Evolutionary conservation across 2,888 invertebrate genomes (phyloP), one percentile per base, ranked within the genome.

Genomic region (Eretmocerus hayati): DNA sequence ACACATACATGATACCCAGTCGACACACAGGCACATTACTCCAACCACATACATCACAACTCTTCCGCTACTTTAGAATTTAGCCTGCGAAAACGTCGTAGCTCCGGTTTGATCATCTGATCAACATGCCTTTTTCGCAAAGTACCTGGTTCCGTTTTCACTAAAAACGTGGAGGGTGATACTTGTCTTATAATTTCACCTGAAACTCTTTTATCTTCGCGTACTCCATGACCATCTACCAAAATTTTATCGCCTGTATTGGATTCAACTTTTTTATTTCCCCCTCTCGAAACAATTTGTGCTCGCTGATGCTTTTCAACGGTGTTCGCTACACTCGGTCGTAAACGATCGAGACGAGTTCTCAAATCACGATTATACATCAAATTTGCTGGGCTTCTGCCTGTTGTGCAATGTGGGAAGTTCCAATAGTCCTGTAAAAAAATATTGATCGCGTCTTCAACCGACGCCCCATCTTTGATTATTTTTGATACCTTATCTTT

Each of bases 341-440:
- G 36, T 15, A 48, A 19, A 2, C 40, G 26, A 41, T 56, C 55
- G 15, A 58, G 56, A 8, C 55, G 23, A 13, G 57, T 56, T 47
- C 55, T 44, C 22, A 52, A 13, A 1, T 58, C 52, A 8, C 56
- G 40, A 2, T 53, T 50, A 16, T 43, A 59, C 52, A 56, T 53
- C 8, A 56, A 8, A 9, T 37, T 30, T 16, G 55, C 53, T 8
- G 56, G 56, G 8, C 37, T 56, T 43, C 42, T 50, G 1, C 52
- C 42, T 2, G 56, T 56, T 0, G 56, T 56, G 30, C 46, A 40
- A 26, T 58, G 54, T 33, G 40, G 36, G 6, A 45, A 46, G 13
- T 45, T 51, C 11, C 58, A 38, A 32, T 58, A 59, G 43, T 59
- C 58, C 2, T 32, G 52, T 18, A 56, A 5, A 32, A 57, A 58